phyloP scores from a whole-genome alignment of 2,888 invertebrate species.

The Pteria penguin region DNA sequence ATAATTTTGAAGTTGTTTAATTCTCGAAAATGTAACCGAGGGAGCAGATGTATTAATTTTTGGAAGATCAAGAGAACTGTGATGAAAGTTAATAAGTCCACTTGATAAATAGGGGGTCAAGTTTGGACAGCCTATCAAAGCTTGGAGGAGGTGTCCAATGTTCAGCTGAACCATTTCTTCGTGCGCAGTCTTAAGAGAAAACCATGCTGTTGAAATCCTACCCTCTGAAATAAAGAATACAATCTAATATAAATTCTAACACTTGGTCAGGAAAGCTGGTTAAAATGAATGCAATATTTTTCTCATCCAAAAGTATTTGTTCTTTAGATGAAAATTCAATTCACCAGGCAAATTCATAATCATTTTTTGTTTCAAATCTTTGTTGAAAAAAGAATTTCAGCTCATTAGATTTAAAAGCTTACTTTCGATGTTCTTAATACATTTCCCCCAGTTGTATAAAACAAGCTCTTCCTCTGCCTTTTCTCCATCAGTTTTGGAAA shows the following conservation, averaged over 20 bases:
- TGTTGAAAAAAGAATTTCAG: too few species aligned
- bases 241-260: background rate
- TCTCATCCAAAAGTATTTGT: too few species aligned
- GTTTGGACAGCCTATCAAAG: background rate
- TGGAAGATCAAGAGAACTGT: background rate
- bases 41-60: conserved; percentile 1
- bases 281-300: too few species aligned
- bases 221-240: background rate
- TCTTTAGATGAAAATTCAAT: background rate
- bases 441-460: conserved; percentile 1
- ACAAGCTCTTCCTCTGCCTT: conserved; percentile 4
- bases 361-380: too few species aligned
- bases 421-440: background rate
- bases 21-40: background rate
- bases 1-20: conserved; percentile 1
- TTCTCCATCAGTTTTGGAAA: background rate
- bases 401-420: too few species aligned
- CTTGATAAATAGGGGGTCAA: conserved; percentile 1
- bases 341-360: background rate
- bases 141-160: conserved; percentile 4
- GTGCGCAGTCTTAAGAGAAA: background rate
- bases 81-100: background rate
- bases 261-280: too few species aligned
- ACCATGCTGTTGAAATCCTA: background rate
- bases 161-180: background rate